Percentiles rank a stretch among this genome's conserved stretches.
phyloP scores from a whole-genome alignment of 2,888 invertebrate species.

The Brachylomia viminalis region DNA sequence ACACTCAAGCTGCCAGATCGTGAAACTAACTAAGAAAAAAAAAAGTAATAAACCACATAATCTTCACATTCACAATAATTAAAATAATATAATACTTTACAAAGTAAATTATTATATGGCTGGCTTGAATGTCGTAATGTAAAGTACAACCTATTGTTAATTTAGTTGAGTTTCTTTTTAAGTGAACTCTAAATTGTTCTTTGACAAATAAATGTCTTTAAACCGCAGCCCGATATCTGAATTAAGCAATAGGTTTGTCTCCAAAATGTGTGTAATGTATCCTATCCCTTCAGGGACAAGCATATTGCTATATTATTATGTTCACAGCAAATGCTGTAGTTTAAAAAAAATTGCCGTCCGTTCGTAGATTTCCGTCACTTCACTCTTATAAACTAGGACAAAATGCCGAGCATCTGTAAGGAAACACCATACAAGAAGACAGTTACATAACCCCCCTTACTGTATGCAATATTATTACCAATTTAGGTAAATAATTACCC shows the following conservation, averaged over 20 bases:
- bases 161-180: no score
- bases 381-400: background rate
- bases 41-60: no score
- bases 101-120: no score
- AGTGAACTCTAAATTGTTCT: no score
- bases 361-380: background rate
- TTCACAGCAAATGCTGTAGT: background rate
- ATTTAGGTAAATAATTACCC: conserved; percentile 60
- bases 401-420: conserved; percentile 24
- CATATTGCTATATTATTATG: background rate
- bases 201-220: no score
- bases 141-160: no score
- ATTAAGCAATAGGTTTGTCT: background rate
- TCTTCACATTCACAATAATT: no score
- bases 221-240: no score
- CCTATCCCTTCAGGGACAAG: background rate
- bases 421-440: conserved; percentile 13
- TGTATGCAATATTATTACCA: conserved; percentile 47
- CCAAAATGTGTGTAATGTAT: background rate
- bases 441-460: conserved; percentile 33
- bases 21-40: no score
- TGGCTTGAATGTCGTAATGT: no score
- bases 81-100: no score
- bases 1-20: no score
- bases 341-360: background rate